A percentile compares a stretch with the other conserved stretches of the same genome.
Conservation (phyloP, 2,888 invertebrate genomes). For the Acrocera orbiculus region DNA sequence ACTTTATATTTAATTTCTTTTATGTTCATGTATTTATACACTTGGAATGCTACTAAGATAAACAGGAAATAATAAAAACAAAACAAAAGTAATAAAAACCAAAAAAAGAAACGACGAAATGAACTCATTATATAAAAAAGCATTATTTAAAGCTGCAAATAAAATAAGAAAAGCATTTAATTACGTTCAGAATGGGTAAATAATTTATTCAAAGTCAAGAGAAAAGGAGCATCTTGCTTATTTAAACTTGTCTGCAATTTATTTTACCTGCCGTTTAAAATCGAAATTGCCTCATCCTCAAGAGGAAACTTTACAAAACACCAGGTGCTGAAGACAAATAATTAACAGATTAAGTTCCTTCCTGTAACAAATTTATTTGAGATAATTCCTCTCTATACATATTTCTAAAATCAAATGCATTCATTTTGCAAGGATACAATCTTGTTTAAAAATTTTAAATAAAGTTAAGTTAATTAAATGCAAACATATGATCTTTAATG, state of each 20-base stretch:
- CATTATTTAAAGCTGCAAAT: background rate
- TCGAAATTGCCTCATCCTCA: background rate
- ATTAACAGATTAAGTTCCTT: slow-evolving; percentile 22
- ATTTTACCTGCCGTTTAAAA: slow-evolving; percentile 1
- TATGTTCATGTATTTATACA: no score
- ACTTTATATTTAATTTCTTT: no score
- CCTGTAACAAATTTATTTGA: background rate
- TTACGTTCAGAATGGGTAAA: slow-evolving; percentile 15
- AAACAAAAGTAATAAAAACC: no score
- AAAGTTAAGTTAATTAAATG: no score
- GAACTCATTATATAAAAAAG: background rate
- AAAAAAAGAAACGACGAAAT: background rate
- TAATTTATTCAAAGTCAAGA: slow-evolving; percentile 14
- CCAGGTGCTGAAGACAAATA: slow-evolving; percentile 20
- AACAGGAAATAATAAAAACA: no score
- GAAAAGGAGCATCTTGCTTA: slow-evolving; percentile 3
- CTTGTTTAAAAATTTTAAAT: no score
- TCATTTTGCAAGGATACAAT: no score
- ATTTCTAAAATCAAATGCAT: no score
- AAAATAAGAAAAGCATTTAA: slow-evolving; percentile 10
- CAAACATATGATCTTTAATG: no score
- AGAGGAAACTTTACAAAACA: slow-evolving; percentile 16
- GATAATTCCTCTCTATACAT: no score
- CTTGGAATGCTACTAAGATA: no score
- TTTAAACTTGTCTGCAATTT: slow-evolving; percentile 1